Percentiles rank a stretch among this genome's conserved stretches.
phyloP scores from a whole-genome alignment of 2,797 vertebrate genomes.

The Podarcis lilfordi region DNA sequence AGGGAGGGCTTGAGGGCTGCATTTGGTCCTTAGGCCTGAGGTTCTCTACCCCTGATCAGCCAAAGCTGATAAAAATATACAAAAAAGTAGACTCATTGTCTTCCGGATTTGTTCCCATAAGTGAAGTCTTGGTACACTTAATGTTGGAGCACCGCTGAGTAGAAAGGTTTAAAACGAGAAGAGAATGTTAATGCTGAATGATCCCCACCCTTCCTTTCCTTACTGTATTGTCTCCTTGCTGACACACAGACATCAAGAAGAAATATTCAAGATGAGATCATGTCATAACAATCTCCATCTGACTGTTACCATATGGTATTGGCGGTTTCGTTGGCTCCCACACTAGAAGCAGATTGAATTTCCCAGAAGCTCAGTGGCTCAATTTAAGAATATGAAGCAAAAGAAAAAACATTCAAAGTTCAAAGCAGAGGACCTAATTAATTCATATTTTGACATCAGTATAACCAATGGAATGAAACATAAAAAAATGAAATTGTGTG shows the following conservation, averaged over 20 bases:
- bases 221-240: conserved; percentile 42
- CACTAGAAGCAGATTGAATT: conserved; percentile 42
- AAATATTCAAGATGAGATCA: conserved; percentile 57
- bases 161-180: conserved; percentile 12
- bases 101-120: neutral
- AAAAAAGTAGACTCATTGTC: neutral
- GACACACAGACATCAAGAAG: conserved; percentile 42
- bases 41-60: too few species aligned
- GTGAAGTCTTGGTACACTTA: neutral
- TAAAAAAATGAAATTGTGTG: conserved; percentile 5
- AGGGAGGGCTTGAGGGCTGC: too few species aligned
- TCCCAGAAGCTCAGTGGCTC: conserved; percentile 48
- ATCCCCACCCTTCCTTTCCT: conserved; percentile 3
- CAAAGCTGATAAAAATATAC: neutral
- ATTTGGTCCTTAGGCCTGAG: too few species aligned
- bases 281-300: conserved; percentile 54
- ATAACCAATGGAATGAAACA: conserved; percentile 17
- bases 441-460: conserved; percentile 30
- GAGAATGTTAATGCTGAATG: conserved; percentile 11
- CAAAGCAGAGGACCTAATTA: conserved; percentile 24
- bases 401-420: conserved; percentile 7
- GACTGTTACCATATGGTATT: conserved; percentile 60
- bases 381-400: conserved; percentile 46
- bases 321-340: conserved; percentile 46
- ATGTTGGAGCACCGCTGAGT: neutral